These are phyloP conservation scores for Geothlypis trichas DNA, from an alignment of 2,113 vertebrate species.

Conservation along the genomic window DNA sequence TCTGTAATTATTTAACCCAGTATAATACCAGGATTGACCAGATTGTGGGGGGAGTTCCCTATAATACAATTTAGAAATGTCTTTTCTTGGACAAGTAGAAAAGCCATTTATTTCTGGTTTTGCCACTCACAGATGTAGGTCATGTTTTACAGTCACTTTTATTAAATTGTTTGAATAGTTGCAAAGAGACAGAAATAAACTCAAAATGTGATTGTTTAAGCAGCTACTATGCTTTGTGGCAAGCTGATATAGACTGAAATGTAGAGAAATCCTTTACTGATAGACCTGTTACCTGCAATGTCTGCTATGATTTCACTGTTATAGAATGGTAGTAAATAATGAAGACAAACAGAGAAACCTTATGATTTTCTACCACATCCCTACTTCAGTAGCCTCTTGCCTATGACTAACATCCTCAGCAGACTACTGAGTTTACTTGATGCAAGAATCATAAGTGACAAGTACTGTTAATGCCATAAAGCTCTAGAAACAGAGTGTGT, in stretches of 20 bases:
- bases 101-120: not conserved
- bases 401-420: not conserved
- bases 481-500: not conserved
- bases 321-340: not conserved
- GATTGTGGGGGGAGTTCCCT: fast-evolving
- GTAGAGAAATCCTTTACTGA: not conserved
- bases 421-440: not conserved
- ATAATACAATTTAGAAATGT: not conserved
- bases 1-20: not conserved
- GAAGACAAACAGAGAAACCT: not conserved
- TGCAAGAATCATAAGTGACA: not conserved
- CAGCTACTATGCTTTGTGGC: not conserved
- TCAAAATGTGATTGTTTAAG: not conserved
- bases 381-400: not conserved
- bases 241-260: not conserved
- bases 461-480: not conserved
- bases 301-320: not conserved
- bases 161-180: not conserved
- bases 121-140: not conserved
- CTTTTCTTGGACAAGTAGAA: not conserved
- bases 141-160: not conserved
- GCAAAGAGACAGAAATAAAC: not conserved
- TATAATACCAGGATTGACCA: not conserved
- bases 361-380: not conserved
- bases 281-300: not conserved